Percentiles rank a stretch among this genome's conserved stretches.
Conservation (phyloP, 2,113 vertebrate species). For the Sapayoa aenigma region DNA sequence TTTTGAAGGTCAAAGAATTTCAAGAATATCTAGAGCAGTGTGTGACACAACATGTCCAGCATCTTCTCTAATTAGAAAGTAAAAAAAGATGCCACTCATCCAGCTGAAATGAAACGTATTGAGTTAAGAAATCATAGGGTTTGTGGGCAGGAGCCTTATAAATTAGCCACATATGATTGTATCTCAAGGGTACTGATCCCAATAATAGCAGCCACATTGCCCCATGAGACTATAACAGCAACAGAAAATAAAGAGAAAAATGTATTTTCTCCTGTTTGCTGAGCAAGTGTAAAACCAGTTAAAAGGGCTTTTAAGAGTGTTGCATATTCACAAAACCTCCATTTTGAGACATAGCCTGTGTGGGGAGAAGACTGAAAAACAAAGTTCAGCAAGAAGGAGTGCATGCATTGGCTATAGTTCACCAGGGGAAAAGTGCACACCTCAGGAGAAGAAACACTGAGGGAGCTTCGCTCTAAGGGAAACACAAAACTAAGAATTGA, state of each 20-base stretch:
- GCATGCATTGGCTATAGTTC: not conserved
- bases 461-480: not conserved
- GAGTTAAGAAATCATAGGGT: not conserved
- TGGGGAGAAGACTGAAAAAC: not conserved
- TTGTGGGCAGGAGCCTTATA: not conserved
- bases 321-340: not conserved
- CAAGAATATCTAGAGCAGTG: not conserved
- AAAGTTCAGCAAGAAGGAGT: not conserved
- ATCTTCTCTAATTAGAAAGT: constrained; percentile 12
- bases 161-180: constrained; percentile 18
- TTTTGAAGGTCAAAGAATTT: constrained; percentile 10
- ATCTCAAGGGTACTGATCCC: not conserved
- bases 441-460: not conserved
- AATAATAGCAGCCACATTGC: constrained; percentile 7
- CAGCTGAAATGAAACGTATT: not conserved
- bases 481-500: not conserved
- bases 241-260: not conserved
- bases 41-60: not conserved
- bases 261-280: not conserved
- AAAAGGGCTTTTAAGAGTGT: not conserved
- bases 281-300: not conserved
- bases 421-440: not conserved
- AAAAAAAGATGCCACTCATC: not conserved
- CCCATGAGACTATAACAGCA: not conserved
- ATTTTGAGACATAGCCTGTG: not conserved